Evolutionary conservation across 64 coral and sea anemone species (phyloP).

Genomic region (Montipora efflorescens): DNA sequence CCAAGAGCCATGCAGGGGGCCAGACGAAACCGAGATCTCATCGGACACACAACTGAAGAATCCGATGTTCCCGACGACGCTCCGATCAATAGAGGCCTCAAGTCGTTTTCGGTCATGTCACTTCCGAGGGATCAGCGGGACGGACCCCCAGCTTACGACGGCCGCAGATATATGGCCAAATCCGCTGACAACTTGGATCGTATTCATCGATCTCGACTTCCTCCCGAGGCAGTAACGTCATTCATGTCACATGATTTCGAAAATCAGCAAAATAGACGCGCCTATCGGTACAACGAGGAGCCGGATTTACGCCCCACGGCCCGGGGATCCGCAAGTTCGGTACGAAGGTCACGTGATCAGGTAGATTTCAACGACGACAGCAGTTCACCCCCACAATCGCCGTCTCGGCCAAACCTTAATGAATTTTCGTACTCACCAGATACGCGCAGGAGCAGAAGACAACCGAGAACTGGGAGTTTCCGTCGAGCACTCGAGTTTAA

Average conservation of each 20-base stretch:
- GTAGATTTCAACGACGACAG: conserved; percentile 33
- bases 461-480: conserved; percentile 67
- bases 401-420: background rate
- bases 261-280: conserved; percentile 16
- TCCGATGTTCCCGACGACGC: conserved; percentile 59
- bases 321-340: background rate
- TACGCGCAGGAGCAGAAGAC: background rate
- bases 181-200: conserved; percentile 56
- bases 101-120: conserved; percentile 57
- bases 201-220: conserved; percentile 39
- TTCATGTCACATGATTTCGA: conserved; percentile 88
- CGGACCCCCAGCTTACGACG: conserved; percentile 71
- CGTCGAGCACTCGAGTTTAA: conserved; percentile 53
- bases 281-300: background rate
- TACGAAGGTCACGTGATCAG: conserved; percentile 17
- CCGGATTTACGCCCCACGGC: background rate
- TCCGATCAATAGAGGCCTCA: conserved; percentile 22
- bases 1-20: conserved; percentile 13
- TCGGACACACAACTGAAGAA: conserved; percentile 65
- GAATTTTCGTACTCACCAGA: conserved; percentile 3
- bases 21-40: conserved; percentile 3
- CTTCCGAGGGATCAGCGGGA: conserved; percentile 59
- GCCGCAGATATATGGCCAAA: conserved; percentile 41
- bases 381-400: conserved; percentile 34
- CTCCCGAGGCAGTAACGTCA: conserved; percentile 80